phyloP scores from a whole-genome alignment of 1,140 invertebrate genomes.

The Drosophila nannoptera region DNA sequence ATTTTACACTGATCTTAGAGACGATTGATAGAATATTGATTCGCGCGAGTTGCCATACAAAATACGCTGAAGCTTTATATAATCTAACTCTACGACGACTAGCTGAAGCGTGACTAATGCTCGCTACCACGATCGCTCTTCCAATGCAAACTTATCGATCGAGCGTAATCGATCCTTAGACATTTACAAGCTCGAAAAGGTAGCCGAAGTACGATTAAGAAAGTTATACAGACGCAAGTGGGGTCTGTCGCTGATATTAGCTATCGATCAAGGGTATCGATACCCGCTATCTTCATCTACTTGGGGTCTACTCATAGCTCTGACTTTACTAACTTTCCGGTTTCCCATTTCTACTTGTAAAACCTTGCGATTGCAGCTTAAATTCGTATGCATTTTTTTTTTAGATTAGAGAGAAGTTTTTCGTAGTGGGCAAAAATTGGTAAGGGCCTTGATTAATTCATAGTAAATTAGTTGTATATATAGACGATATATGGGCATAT shows the following conservation, averaged over 20 bases:
- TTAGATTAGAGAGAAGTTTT: conserved; percentile 43
- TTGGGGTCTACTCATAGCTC: conserved; percentile 2
- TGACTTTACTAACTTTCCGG: conserved; percentile 37
- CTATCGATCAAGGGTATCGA: no score
- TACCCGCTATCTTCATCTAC: not conserved
- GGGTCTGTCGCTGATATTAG: not conserved
- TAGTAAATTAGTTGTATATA: conserved; percentile 31
- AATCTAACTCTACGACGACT: conserved; percentile 58
- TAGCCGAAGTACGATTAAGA: not conserved
- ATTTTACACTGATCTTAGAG: conserved; percentile 67
- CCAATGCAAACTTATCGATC: not conserved
- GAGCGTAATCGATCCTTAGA: not conserved
- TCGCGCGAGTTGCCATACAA: conserved; percentile 58
- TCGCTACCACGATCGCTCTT: conserved; percentile 10
- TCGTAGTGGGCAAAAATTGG: conserved; percentile 46
- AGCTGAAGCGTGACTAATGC: conserved; percentile 65
- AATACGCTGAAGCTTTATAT: conserved; percentile 65
- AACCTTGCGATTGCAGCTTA: conserved; percentile 72
- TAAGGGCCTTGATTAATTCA: conserved; percentile 51
- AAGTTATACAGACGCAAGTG: no score
- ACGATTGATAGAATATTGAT: conserved; percentile 15
- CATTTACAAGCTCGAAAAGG: not conserved
- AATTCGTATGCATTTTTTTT: conserved; percentile 63
- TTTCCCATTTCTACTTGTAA: conserved; percentile 24
- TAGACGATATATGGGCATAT: conserved; percentile 31